Conservation (phyloP, 2,888 invertebrate genomes). For the Kryphioiulus occultus region DNA sequence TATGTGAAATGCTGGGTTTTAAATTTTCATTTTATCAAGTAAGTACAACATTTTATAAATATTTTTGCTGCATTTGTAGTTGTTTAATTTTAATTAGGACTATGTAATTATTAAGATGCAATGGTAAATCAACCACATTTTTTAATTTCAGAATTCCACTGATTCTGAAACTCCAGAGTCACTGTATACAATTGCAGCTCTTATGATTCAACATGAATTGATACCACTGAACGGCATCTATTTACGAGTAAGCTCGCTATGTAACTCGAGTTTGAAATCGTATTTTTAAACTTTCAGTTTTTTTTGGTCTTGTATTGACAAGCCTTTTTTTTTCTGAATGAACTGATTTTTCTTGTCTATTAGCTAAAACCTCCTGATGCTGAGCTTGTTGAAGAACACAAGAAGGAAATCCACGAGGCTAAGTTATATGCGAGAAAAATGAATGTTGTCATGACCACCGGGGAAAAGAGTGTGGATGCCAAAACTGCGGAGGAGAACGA, state of each 20-base stretch:
- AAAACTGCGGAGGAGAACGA: constrained; percentile 67
- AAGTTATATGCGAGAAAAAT: constrained; percentile 88
- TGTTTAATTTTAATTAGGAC: background rate
- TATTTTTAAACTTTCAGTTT: no score
- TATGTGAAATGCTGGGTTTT: constrained; percentile 94
- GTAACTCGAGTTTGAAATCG: background rate
- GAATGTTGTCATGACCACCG: constrained; percentile 70
- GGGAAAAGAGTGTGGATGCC: constrained; percentile 56
- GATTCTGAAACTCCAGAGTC: constrained; percentile 75
- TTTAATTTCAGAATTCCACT: constrained; percentile 44
- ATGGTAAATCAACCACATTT: background rate
- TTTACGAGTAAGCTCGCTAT: constrained; percentile 76
- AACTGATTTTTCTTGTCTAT: constrained; percentile 50
- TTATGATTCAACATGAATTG: constrained; percentile 86
- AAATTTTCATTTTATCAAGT: constrained; percentile 75
- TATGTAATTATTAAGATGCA: background rate
- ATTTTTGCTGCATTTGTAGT: background rate
- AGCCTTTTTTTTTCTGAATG: background rate
- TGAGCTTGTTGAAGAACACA: constrained; percentile 79
- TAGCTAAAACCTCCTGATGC: constrained; percentile 86
- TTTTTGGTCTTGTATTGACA: background rate
- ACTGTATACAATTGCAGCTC: constrained; percentile 86
- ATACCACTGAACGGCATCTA: constrained; percentile 88
- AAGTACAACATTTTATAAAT: background rate
- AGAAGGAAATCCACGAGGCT: constrained; percentile 81